phyloP scores from a whole-genome alignment of 2,888 invertebrate species.

The Heliconius ismenius region DNA sequence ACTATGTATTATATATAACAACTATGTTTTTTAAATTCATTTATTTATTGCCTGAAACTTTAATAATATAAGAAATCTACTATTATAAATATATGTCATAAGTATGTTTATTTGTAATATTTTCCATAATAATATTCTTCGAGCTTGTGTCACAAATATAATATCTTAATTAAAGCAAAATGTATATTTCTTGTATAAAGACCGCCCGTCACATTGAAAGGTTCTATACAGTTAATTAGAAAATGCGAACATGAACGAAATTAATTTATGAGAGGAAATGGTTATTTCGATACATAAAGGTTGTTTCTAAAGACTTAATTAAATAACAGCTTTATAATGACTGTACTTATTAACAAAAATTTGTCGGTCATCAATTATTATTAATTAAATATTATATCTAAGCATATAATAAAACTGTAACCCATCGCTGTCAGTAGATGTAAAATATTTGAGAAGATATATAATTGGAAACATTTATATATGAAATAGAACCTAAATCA shows the following conservation, averaged over 20 bases:
- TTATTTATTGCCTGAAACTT: too few relatives aligned
- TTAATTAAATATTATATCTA: background rate
- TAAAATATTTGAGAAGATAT: too few relatives aligned
- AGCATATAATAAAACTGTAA: background rate
- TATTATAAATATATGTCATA: background rate
- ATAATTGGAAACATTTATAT: too few relatives aligned
- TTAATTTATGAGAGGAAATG: slow-evolving; percentile 37
- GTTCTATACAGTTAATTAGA: slow-evolving; percentile 37
- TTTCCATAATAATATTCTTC: background rate
- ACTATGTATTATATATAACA: too few relatives aligned
- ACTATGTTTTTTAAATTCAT: too few relatives aligned
- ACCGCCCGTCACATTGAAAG: slow-evolving; percentile 29
- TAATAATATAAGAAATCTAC: background rate
- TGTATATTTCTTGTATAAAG: slow-evolving; percentile 21
- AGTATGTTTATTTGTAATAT: background rate
- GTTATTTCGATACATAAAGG: slow-evolving; percentile 32
- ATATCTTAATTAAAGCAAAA: slow-evolving; percentile 28
- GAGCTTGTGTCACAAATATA: slow-evolving; percentile 15
- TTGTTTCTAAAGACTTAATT: slow-evolving; percentile 32
- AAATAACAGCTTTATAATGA: slow-evolving; percentile 37
- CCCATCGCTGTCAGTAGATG: too few relatives aligned
- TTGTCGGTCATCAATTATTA: background rate
- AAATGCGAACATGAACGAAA: slow-evolving; percentile 34
- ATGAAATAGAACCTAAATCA: too few relatives aligned
- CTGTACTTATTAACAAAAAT: slow-evolving; percentile 12